phyloP scores from a whole-genome alignment of 2,113 vertebrate genomes.

The Nipponia nippon region DNA sequence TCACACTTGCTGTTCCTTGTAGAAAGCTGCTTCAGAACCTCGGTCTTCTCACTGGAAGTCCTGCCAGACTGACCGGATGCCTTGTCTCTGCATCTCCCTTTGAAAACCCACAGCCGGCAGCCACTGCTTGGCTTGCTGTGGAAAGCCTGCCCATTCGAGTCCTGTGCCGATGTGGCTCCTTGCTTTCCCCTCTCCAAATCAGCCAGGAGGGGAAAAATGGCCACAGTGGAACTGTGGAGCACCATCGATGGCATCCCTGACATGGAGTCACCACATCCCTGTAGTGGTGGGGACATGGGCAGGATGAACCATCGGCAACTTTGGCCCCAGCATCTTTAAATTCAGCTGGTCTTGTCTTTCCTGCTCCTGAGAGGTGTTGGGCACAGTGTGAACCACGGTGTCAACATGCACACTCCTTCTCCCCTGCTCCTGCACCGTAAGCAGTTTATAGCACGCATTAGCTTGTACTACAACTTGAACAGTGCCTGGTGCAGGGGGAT shows the following conservation, averaged over 20 bases:
- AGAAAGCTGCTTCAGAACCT: neutral
- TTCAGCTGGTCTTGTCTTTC: neutral
- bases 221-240: no score
- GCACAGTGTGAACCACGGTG: accelerated
- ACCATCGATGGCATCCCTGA: accelerated
- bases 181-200: no score
- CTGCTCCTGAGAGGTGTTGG: neutral
- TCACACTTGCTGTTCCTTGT: neutral
- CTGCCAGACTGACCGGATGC: neutral
- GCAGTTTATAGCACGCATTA: neutral
- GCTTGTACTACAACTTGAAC: neutral
- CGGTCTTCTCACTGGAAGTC: neutral
- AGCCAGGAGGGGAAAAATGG: neutral
- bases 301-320: neutral
- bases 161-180: accelerated
- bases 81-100: neutral
- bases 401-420: accelerated
- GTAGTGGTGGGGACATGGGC: accelerated
- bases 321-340: neutral
- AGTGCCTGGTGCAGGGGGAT: neutral
- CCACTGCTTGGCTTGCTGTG: neutral
- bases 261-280: accelerated
- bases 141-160: neutral
- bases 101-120: neutral
- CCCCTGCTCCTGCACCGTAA: neutral